Percentiles rank a stretch among this genome's conserved stretches.
These are phyloP conservation scores for Dipus sagitta DNA, from an alignment of 2,797 vertebrate species.

Conservation along the genomic window DNA sequence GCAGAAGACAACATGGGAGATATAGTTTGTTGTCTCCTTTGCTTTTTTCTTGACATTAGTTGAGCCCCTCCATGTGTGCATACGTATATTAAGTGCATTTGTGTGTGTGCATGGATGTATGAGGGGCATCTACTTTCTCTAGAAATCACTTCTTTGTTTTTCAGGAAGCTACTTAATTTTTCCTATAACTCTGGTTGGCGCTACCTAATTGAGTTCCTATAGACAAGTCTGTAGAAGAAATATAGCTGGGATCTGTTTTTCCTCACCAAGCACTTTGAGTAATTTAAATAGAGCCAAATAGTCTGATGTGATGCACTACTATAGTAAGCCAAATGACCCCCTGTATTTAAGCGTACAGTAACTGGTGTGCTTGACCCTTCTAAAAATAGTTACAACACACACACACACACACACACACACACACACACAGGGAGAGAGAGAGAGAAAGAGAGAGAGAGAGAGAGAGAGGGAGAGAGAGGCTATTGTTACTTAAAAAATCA, in stretches of 20 bases:
- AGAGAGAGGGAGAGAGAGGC: not conserved
- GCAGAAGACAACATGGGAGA: not conserved
- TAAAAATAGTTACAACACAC: conserved; percentile 27
- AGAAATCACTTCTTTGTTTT: not conserved
- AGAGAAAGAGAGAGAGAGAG: too few relatives aligned
- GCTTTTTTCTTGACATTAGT: not conserved
- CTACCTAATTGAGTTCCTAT: not conserved
- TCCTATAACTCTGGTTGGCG: not conserved
- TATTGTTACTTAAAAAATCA: not conserved
- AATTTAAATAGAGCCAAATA: conserved; percentile 29
- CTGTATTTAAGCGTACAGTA: not conserved
- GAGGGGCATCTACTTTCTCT: not conserved
- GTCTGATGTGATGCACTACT: not conserved
- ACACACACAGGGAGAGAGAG: too few relatives aligned
- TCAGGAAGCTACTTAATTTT: not conserved
- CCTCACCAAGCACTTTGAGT: not conserved
- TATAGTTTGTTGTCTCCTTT: not conserved
- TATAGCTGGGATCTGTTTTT: not conserved
- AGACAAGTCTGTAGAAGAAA: not conserved
- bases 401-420: not conserved
- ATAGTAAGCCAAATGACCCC: too few relatives aligned
- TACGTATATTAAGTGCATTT: not conserved
- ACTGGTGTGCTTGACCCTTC: conserved; percentile 1
- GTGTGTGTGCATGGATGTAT: not conserved
- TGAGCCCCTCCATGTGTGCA: not conserved